Evolutionary conservation across 2,888 invertebrate genomes (phyloP).

Genomic region (Hedychridium roseum): DNA sequence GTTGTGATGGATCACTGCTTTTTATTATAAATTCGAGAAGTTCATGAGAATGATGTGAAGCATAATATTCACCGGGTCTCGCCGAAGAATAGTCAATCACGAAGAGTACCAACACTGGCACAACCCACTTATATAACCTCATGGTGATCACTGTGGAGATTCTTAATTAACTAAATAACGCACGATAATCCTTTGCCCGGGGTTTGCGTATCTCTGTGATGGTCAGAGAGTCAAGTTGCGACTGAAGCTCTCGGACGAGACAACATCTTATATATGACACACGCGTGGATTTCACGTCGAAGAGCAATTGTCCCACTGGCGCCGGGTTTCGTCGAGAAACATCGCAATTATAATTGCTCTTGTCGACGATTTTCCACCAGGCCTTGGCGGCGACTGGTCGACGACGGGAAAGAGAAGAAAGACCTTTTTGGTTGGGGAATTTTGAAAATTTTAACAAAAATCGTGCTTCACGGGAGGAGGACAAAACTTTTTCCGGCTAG

Average conservation of each 20-base stretch:
- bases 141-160: slow-evolving; percentile 38
- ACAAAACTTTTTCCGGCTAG: slow-evolving; percentile 25
- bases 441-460: background rate
- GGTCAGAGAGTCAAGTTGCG: slow-evolving; percentile 47
- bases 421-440: background rate
- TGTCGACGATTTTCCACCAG: too few relatives aligned
- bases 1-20: too few relatives aligned
- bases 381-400: background rate
- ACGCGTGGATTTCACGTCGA: slow-evolving; percentile 38
- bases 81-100: slow-evolving; percentile 36
- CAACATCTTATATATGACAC: slow-evolving; percentile 58
- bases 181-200: too few relatives aligned
- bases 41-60: background rate
- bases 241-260: slow-evolving; percentile 48
- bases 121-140: slow-evolving; percentile 44
- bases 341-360: background rate
- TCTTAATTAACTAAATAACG: slow-evolving; percentile 7
- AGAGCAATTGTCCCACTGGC: slow-evolving; percentile 42
- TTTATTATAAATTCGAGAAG: background rate
- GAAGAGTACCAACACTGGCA: slow-evolving; percentile 49
- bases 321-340: background rate
- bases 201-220: slow-evolving; percentile 25
- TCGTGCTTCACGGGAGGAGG: background rate
- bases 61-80: slow-evolving; percentile 44
- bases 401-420: background rate